Evolutionary conservation across 2,888 invertebrate species (phyloP).

Genomic region (Ryuthela nishihirai): DNA sequence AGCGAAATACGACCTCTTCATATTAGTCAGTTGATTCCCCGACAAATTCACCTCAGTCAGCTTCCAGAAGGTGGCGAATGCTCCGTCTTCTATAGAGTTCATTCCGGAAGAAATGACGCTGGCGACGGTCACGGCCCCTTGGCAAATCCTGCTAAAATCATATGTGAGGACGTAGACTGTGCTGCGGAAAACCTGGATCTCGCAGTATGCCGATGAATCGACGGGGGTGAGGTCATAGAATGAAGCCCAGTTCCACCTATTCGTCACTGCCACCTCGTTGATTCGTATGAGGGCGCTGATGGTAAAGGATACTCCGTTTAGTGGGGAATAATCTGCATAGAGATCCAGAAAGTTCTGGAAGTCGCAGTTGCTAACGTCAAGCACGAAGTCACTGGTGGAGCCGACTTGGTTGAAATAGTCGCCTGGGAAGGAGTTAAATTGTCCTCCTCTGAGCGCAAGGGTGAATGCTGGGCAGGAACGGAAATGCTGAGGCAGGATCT

Average conservation of each 20-base stretch:
- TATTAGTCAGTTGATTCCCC: constrained; percentile 17
- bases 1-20: constrained; percentile 21
- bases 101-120: constrained; percentile 17
- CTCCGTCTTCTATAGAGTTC: constrained; percentile 11
- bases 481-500: constrained; percentile 27
- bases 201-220: constrained; percentile 11
- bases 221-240: constrained; percentile 22
- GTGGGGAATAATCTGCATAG: constrained; percentile 19
- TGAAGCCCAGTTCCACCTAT: constrained; percentile 25
- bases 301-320: constrained; percentile 25
- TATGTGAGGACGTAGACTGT: constrained; percentile 4
- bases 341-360: constrained; percentile 26
- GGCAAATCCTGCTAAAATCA: constrained; percentile 30
- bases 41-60: constrained; percentile 22
- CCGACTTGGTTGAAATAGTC: constrained; percentile 27
- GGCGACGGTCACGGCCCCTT: constrained; percentile 28
- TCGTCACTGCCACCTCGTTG: constrained; percentile 14
- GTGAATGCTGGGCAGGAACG: constrained; percentile 27
- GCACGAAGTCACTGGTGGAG: constrained; percentile 15
- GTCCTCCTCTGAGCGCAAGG: constrained; percentile 20
- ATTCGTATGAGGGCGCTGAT: constrained; percentile 21
- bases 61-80: constrained; percentile 15
- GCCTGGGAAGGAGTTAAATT: constrained; percentile 18
- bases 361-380: constrained; percentile 12
- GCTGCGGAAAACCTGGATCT: constrained; percentile 24